These are phyloP conservation scores for Drosophila elegans DNA, from an alignment of 1,140 invertebrate genomes.

Conservation along the genomic window DNA sequence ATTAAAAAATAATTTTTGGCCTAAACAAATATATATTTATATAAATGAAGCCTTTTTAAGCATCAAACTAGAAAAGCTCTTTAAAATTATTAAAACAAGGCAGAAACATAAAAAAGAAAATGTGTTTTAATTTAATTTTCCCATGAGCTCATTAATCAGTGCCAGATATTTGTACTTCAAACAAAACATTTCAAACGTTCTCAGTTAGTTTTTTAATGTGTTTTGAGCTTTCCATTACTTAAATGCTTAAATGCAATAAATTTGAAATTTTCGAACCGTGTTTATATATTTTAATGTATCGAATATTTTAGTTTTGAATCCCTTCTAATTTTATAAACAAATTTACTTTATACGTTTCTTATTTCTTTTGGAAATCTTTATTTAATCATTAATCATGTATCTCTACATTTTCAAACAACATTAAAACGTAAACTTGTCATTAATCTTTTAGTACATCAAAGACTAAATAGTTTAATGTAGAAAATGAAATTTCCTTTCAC, in stretches of 20 bases:
- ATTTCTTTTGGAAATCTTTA: not conserved
- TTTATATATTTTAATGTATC: not conserved
- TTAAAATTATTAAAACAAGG: not conserved
- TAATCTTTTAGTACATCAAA: constrained; percentile 19
- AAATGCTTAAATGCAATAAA: not conserved
- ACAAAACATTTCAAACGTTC: not conserved
- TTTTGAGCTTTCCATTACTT: not conserved
- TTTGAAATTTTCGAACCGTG: not conserved
- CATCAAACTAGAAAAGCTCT: not conserved
- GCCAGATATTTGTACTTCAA: constrained; percentile 5
- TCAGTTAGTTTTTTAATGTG: not conserved
- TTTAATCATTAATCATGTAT: not conserved
- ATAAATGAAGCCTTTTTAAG: not conserved
- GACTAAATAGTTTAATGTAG: not conserved
- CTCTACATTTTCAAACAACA: not conserved
- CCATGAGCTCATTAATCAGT: constrained; percentile 12
- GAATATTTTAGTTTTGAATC: not conserved
- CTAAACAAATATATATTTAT: not conserved
- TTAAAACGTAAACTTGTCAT: not conserved
- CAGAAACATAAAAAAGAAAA: too few relatives aligned
- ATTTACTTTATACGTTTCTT: not conserved
- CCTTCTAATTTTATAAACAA: not conserved
- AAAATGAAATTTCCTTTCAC: not conserved
- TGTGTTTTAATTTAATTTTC: not conserved
- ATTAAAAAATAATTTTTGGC: too few relatives aligned